Evolutionary conservation across 2,888 invertebrate species (phyloP).

Genomic region (Oligia fasciuncula): DNA sequence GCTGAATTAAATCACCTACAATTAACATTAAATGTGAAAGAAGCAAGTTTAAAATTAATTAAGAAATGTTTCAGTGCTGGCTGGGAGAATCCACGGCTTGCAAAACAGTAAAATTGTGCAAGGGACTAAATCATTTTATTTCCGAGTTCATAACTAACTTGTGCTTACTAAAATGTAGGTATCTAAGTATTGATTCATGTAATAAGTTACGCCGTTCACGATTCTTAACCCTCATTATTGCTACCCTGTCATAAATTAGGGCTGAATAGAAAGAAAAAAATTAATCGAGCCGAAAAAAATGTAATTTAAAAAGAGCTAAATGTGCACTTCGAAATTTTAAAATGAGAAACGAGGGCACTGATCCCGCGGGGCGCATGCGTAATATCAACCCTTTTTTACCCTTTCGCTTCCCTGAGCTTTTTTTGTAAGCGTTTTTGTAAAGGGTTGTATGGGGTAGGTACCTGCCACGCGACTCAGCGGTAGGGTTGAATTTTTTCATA

Average conservation of each 20-base stretch:
- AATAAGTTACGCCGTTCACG: conserved; percentile 38
- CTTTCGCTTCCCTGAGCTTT: conserved; percentile 87
- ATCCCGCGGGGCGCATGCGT: conserved; percentile 88
- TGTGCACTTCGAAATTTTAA: conserved; percentile 79
- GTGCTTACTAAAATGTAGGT: conserved; percentile 9
- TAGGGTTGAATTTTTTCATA: conserved; percentile 88
- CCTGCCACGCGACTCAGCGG: conserved; percentile 86
- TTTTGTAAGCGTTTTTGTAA: conserved; percentile 89
- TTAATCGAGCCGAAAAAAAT: conserved; percentile 57
- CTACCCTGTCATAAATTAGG: conserved; percentile 54
- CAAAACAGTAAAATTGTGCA: conserved; percentile 16
- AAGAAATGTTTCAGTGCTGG: not conserved
- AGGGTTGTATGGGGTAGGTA: conserved; percentile 88
- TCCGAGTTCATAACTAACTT: conserved; percentile 1
- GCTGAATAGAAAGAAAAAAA: conserved; percentile 45
- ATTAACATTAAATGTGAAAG: not conserved
- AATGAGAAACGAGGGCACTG: conserved; percentile 87
- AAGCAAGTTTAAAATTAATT: conserved; percentile 1
- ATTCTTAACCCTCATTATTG: conserved; percentile 60
- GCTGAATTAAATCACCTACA: not conserved
- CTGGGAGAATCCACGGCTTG: not conserved
- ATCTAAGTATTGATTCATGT: conserved; percentile 28
- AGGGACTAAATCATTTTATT: not conserved
- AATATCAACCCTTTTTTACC: conserved; percentile 89
- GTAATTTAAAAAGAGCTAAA: conserved; percentile 66